Evolutionary conservation across 2,113 vertebrate species (phyloP), one percentile per base, ranked within the genome.

Genomic region (Oxygymnocypris stewartii): DNA sequence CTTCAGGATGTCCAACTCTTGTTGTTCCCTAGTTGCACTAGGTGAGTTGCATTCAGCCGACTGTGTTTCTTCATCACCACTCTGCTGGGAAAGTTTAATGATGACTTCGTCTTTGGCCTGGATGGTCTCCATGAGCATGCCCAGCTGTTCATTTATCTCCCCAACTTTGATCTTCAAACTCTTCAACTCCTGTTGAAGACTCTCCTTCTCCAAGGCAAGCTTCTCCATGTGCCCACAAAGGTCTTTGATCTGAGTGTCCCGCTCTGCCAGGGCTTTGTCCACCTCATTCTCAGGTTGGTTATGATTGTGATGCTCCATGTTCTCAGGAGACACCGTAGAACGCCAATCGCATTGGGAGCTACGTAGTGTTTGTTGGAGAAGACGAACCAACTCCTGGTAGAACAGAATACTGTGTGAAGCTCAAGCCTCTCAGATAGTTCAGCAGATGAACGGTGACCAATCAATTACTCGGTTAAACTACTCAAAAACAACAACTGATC

Each of bases 71-170:
- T 92, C 91, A 0, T 96, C 96, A 0, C 74, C 93, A 94, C 61
- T 88, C 84, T 96, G 90, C 88, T 92, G 95, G 2, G 97, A 98
- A 35, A 99, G 94, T 88, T 97, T 98, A 71, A 99, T 96, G 91
- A 99, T 99, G 85, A 97, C 96, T 88, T 99, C 96, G 10, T 99
- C 98, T 92, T 99, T 99, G 88, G 97, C 98, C 87, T 98, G 96
- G 90, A 99, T 99, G 76, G 97, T 99, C 92, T 99, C 98, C 96
- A 97, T 96, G 87, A 99, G 88, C 98, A 99, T 99, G 9, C 94
- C 95, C 89, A 99, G 94, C 90, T 90, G 96, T 78, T 99, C 98
- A 0, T 94, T 96, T 23, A 99, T 96, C 86, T 98, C 97, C 20
- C 96, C 96, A 49, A 97, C 96, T 88, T 96, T 97, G 82, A 94